Evolutionary conservation across 1,140 invertebrate species (phyloP).

Genomic region (Melanaphis sacchari): DNA sequence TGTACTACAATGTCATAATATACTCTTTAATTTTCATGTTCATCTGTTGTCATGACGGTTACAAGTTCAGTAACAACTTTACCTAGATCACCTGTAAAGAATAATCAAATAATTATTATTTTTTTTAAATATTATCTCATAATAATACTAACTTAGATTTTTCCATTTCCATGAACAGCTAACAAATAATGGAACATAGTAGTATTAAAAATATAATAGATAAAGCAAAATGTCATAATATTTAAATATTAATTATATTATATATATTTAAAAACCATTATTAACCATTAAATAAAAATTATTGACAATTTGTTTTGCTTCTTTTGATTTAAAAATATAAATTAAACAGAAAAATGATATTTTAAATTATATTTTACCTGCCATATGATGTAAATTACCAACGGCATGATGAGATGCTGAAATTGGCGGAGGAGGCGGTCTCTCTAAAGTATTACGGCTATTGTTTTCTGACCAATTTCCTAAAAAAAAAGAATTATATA

Average conservation of each 20-base stretch:
- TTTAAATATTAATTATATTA: too few relatives aligned
- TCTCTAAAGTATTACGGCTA: slow-evolving; percentile 70
- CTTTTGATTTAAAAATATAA: neutral
- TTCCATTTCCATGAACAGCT: slow-evolving; percentile 48
- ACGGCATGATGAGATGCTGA: slow-evolving; percentile 73
- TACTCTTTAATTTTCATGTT: slow-evolving; percentile 16
- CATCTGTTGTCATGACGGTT: slow-evolving; percentile 67
- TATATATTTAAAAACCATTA: neutral
- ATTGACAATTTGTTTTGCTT: neutral
- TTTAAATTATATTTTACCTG: slow-evolving; percentile 65
- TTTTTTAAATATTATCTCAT: slow-evolving; percentile 11
- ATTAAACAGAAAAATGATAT: neutral
- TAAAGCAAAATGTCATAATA: neutral
- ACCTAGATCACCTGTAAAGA: slow-evolving; percentile 76
- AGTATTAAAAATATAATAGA: neutral
- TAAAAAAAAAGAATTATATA: neutral
- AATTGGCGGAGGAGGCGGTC: slow-evolving; percentile 72
- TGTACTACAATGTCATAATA: slow-evolving; percentile 15
- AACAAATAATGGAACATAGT: slow-evolving; percentile 19
- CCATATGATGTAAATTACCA: slow-evolving; percentile 84
- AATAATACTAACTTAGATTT: slow-evolving; percentile 42
- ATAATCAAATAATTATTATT: neutral
- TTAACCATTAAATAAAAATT: neutral
- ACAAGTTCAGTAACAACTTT: slow-evolving; percentile 86
- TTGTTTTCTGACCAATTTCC: slow-evolving; percentile 60